These are phyloP conservation scores for Acanthosepion esculentum DNA, from an alignment of 2,888 invertebrate species.

Conservation along the genomic window DNA sequence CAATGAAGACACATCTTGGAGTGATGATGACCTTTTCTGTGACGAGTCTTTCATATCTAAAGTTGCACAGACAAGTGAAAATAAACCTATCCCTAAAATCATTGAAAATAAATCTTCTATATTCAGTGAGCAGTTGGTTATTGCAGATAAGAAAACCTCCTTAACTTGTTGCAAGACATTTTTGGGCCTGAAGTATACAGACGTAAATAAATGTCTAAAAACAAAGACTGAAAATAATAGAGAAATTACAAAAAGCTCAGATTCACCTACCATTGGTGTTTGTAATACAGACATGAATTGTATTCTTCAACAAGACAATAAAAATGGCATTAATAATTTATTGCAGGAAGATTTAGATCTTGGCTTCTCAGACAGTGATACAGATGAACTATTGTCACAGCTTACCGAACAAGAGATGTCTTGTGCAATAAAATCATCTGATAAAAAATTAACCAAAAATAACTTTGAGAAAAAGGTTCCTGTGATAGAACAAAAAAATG, in stretches of 20 bases:
- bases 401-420: slow-evolving; percentile 13
- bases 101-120: not conserved
- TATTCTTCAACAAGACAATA: not conserved
- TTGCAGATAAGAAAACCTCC: not conserved
- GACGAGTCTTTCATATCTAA: not conserved
- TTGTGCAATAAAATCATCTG: not conserved
- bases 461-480: not conserved
- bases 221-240: not conserved
- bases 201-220: not conserved
- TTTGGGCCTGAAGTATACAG: not conserved
- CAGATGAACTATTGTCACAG: not conserved
- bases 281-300: not conserved
- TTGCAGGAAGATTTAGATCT: not conserved
- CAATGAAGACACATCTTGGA: not conserved
- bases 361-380: not conserved
- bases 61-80: not conserved
- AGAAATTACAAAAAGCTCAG: not conserved
- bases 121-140: no score
- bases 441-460: not conserved
- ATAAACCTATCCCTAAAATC: not conserved
- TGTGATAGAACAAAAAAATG: not conserved
- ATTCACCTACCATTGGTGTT: not conserved
- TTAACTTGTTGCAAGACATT: not conserved
- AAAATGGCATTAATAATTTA: not conserved
- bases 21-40: not conserved